A percentile compares a stretch with the other conserved stretches of the same genome.
These are phyloP conservation scores for Grammomys surdaster DNA, from an alignment of 2,113 vertebrate genomes.

Conservation along the genomic window DNA sequence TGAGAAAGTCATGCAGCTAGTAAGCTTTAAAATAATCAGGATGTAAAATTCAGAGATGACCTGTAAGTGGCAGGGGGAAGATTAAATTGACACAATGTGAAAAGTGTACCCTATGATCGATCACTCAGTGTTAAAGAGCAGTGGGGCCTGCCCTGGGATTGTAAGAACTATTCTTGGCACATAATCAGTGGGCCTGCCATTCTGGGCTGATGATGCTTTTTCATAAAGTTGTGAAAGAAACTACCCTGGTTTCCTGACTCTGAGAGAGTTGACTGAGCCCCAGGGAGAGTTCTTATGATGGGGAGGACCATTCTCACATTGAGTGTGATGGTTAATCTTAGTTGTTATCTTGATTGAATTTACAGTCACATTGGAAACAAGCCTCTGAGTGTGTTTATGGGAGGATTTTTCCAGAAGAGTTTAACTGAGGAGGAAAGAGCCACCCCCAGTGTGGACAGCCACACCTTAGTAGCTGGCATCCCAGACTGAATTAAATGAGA, in stretches of 20 bases:
- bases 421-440: background rate
- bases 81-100: background rate
- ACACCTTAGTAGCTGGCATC: background rate
- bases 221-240: background rate
- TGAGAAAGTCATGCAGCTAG: background rate
- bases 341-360: background rate
- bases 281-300: background rate
- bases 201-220: background rate
- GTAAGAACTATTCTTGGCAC: background rate
- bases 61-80: no score
- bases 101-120: no score
- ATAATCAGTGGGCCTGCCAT: background rate
- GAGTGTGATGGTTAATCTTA: background rate
- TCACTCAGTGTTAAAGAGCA: background rate
- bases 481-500: background rate
- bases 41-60: background rate
- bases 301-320: background rate
- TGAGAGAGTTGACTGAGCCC: no score
- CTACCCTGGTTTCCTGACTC: background rate
- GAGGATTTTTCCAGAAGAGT: background rate
- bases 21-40: background rate
- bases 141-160: background rate
- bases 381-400: no score
- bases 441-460: background rate
- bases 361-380: background rate